Evolutionary conservation across 2,113 vertebrate species (phyloP), one percentile per base, ranked within the genome.

Genomic region (Felis catus): DNA sequence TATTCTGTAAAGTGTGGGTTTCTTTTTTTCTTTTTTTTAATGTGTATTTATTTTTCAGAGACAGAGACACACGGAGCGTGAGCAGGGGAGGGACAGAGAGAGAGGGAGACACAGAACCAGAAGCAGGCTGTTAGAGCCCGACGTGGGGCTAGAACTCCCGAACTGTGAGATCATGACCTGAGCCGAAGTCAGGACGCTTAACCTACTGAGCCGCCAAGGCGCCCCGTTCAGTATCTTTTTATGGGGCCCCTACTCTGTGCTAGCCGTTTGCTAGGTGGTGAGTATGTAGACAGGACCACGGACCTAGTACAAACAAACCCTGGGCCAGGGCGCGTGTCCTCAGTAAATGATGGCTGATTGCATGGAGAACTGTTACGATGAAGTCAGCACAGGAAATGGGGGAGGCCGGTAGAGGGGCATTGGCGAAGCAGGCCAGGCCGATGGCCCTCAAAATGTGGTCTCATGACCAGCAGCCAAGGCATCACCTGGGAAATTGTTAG

Each of bases 341-440:
- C 13, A 8, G 48, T 31, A n/a, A 41, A 48, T 9, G 14, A 79
- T 1, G 5, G 83, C 9, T n/a, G 76, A 41, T 0, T n/a, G 5
- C 58, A 94, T 51, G 27, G 80, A 48, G 36, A 36, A 25, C 0
- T 4, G 19, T 21, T 36, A 10, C 4, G 29, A 4, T 16, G 4
- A 31, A 18, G 39, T n/a, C 27, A 15, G 15, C 1, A 2, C 1
- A 23, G 51, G 14, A 4, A 16, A 21, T 79, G 31, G 0, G 4
- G 6, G 58, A 27, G 53, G 21, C 41, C 5, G 4, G 18, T 29
- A 13, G 31, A 71, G 58, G 29, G 15, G 1, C 13, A 15, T 5
- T 13, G 74, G 0, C 18, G 29, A 6, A 83, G 55, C 23, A 45
- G 4, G 2, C 23, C 4, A 27, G 33, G 68, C 19, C 63, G 11